Evolutionary conservation across 1,140 invertebrate species (phyloP).

Genomic region (Oryzaephilus surinamensis): DNA sequence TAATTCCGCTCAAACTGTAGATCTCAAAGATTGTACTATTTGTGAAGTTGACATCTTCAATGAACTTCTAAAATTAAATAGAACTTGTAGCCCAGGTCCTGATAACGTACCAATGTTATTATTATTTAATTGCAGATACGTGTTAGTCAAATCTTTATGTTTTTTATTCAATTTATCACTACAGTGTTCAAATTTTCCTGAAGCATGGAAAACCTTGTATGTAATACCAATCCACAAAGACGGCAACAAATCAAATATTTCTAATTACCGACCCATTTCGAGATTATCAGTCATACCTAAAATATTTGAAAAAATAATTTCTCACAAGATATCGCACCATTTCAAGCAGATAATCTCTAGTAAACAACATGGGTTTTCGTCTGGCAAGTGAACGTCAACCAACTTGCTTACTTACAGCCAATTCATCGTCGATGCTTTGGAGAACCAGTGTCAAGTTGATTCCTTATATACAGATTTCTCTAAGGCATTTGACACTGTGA

Average conservation of each 20-base stretch:
- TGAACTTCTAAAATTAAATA: no score
- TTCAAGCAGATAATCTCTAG: no score
- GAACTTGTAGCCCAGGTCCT: no score
- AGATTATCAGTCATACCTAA: not conserved
- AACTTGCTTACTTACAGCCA: constrained; percentile 2
- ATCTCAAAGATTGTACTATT: no score
- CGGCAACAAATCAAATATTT: not conserved
- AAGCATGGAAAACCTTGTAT: not conserved
- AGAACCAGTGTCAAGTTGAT: constrained; percentile 4
- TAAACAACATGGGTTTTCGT: constrained; percentile 8
- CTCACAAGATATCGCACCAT: no score
- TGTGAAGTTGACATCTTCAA: no score
- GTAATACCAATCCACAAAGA: not conserved
- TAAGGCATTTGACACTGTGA: constrained; percentile 2
- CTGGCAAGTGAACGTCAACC: not conserved
- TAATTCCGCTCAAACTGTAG: no score
- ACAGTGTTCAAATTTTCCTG: not conserved
- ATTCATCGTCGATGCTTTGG: not conserved
- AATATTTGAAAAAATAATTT: not conserved
- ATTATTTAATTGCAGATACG: no score
- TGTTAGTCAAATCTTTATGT: no score
- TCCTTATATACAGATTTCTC: constrained; percentile 7
- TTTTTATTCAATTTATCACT: no score
- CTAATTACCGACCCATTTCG: not conserved
- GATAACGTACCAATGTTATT: no score